phyloP scores from a whole-genome alignment of 2,113 vertebrate species.

The Uropsilus gracilis region DNA sequence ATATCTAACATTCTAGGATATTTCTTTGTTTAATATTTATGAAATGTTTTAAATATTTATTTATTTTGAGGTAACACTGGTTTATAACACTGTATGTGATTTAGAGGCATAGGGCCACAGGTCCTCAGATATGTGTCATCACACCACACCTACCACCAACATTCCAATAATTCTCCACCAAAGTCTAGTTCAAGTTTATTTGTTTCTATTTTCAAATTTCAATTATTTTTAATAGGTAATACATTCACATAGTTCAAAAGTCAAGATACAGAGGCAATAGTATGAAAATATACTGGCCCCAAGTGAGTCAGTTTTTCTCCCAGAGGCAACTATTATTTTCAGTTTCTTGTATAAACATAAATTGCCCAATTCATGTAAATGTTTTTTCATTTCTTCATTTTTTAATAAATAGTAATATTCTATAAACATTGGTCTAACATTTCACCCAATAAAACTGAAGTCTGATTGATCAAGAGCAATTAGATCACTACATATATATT shows the following conservation, averaged over 20 bases:
- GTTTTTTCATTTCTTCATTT: background rate
- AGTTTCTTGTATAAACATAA: background rate
- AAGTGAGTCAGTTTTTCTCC: background rate
- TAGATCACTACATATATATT: conserved; percentile 14
- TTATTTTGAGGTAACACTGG: too few relatives aligned
- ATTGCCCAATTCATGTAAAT: background rate
- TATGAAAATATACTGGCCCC: background rate
- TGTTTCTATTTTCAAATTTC: conserved; percentile 17
- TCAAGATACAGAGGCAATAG: background rate
- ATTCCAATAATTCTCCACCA: too few relatives aligned
- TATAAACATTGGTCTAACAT: background rate
- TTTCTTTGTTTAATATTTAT: too few relatives aligned
- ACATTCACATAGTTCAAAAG: background rate
- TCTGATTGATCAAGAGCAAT: background rate
- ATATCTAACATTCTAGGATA: too few relatives aligned
- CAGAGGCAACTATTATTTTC: background rate
- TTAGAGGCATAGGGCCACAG: too few relatives aligned
- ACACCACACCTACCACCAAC: too few relatives aligned
- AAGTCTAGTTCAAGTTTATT: background rate
- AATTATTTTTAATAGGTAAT: background rate
- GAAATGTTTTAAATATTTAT: too few relatives aligned
- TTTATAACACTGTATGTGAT: too few relatives aligned
- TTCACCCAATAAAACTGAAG: conserved; percentile 12
- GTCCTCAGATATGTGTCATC: too few relatives aligned
- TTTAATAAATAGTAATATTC: background rate